Percentiles rank a stretch among this genome's conserved stretches.
These are phyloP conservation scores for Platichthys stellatus DNA, from an alignment of 2,113 vertebrate genomes.

Conservation along the genomic window DNA sequence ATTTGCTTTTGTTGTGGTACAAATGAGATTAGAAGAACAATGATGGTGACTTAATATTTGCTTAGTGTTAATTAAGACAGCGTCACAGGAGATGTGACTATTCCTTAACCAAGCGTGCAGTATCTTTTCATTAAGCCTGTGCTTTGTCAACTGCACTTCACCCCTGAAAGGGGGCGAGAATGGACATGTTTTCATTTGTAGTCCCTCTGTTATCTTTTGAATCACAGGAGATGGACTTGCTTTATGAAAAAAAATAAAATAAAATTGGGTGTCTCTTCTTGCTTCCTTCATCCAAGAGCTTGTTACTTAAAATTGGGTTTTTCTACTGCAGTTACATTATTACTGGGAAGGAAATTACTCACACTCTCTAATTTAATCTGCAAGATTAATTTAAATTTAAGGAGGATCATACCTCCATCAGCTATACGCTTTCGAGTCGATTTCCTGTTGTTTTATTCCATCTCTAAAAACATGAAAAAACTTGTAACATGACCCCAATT, in stretches of 20 bases:
- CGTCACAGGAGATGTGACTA: slow-evolving; percentile 10
- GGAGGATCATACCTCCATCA: slow-evolving; percentile 48
- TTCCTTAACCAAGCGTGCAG: not conserved
- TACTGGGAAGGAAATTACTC: not conserved
- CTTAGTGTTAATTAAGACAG: slow-evolving; percentile 6
- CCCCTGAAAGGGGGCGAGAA: slow-evolving; percentile 15
- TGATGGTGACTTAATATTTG: slow-evolving; percentile 17
- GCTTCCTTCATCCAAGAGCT: slow-evolving; percentile 25
- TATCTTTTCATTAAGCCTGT: slow-evolving; percentile 3
- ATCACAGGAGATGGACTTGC: slow-evolving; percentile 27
- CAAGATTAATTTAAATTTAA: slow-evolving; percentile 67
- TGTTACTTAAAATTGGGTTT: slow-evolving; percentile 40
- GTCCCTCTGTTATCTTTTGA: slow-evolving; percentile 20
- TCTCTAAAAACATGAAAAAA: slow-evolving; percentile 63
- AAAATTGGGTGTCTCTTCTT: slow-evolving; percentile 14
- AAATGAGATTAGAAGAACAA: slow-evolving; percentile 3
- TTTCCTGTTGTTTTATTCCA: slow-evolving; percentile 62
- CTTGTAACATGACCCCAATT: slow-evolving; percentile 78
- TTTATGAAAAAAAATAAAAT: slow-evolving; percentile 24
- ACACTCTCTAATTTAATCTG: slow-evolving; percentile 42
- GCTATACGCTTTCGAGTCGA: slow-evolving; percentile 39
- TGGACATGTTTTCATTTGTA: slow-evolving; percentile 32
- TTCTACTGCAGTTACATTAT: slow-evolving; percentile 1
- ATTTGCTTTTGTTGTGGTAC: not conserved
- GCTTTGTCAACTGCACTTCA: slow-evolving; percentile 1